Evolutionary conservation across 2,797 vertebrate genomes (phyloP), one percentile per base, ranked within the genome.

Genomic region (Enteromius anoplus): DNA sequence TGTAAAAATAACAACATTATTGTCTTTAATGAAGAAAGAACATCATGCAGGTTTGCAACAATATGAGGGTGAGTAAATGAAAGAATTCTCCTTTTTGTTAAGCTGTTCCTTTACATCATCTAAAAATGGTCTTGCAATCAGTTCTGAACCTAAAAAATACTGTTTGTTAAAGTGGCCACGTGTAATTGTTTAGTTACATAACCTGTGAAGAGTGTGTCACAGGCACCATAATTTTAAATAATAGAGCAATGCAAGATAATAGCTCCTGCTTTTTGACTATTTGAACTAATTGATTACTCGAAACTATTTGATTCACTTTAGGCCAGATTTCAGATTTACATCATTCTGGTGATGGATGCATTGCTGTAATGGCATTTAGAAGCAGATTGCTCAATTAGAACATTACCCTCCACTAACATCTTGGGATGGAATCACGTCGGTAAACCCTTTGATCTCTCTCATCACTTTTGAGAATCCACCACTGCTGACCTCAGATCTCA

Each of bases 401-500:
- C 23, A 70, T 70, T 71, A 71, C 23, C 37, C 23, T 80, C 23
- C 26, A 72, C 66, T 81, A 32, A 47, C 7, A 81, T 81, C 7
- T 23, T 72, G 19, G 42, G 40, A 62, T 45, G 32, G 40, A 58
- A 71, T 71, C 40, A 45, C 40, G 5, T 71, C 19, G 0, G 53
- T 21, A 62, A 80, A 80, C 65, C 65, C 7, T 80, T 71, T 60
- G 40, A 80, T 71, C 53, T 71, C 53, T 15, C 14, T 62, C 55
- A 37, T 62, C 55, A 72, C 26, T 62, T 72, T 72, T 81, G 8
- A 81, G 42, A 62, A 72, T 40, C 53, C 55, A 26, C 19, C 40
- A 72, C 19, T 72, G 40, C 68, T 81, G 53, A 81, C 40, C 78
- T 60, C 78, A 80, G 64, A 45, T 15, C 65, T 65, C 8, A 7